Evolutionary conservation across 2,888 invertebrate species (phyloP), one percentile per base, ranked within the genome.

Genomic region (Himalopsyche japonica): DNA sequence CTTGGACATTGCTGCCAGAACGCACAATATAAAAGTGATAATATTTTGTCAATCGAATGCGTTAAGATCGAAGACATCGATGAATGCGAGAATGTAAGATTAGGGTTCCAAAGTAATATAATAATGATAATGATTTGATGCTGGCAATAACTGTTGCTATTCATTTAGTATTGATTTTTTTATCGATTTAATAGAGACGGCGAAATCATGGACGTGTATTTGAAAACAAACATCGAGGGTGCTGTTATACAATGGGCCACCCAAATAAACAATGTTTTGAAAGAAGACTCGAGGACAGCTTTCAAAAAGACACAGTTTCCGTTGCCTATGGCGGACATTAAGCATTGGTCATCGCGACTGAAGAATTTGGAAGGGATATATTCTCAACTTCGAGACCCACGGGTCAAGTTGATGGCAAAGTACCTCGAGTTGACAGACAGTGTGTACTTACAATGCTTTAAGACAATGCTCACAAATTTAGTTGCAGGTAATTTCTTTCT

Each of bases 211-310:
- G 95, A 97, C 89, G 91, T 95, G 80, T 92, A 93, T 82, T 91
- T 98, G 88, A 96, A 97, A 89, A 95, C 95, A 82, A 95, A 96
- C 79, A 94, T 98, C 84, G 98, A 98, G 91, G 95, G 95, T 48
- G 95, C 96, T 76, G 93, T 98, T 1, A 96, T 97, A 86, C 97
- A 97, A 89, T 98, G 98, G 98, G 94, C 95, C 2, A 92, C 93
- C 80, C 95, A 96, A 89, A 95, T 97, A 47, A 94, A 95, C 86
- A 96, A 97, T 88, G 94, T 98, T 48, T 90, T 98, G 37, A 94
- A 95, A 87, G 95, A 97, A 88, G 94, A 95, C 87, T 96, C 96
- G 0, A 94, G 94, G 79, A 92, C 95, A 89, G 94, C 94, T 4
- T 94, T 96, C 86, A 93, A 95, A 81, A 93, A 94, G 82, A 94